Conservation (phyloP, 2,797 vertebrate species). For the Bufotes viridis region DNA sequence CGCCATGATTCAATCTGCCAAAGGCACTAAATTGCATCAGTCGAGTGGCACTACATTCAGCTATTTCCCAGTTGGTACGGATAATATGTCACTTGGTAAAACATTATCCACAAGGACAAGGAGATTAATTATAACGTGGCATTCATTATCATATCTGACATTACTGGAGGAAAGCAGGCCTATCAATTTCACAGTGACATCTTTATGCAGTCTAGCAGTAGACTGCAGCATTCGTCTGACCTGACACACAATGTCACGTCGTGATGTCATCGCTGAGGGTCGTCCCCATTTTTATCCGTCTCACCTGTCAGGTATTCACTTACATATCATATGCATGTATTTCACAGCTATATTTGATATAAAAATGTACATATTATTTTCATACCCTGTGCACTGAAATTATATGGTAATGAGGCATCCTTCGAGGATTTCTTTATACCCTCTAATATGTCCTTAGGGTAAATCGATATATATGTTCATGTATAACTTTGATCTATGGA, state of each 20-base stretch:
- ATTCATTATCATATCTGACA: conserved; percentile 38
- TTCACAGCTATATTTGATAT: neutral
- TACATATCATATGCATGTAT: neutral
- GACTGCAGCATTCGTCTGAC: neutral
- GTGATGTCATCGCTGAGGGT: conserved; percentile 3
- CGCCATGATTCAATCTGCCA: conserved; percentile 26
- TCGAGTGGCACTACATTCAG: conserved; percentile 46
- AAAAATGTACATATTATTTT: neutral
- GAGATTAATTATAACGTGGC: conserved; percentile 45
- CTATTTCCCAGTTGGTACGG: conserved; percentile 32
- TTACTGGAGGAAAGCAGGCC: conserved; percentile 4
- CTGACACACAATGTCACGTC: conserved; percentile 29
- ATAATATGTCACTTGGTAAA: conserved; percentile 57
- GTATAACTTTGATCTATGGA: neutral
- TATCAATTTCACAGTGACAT: conserved; percentile 36
- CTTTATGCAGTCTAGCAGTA: conserved; percentile 17
- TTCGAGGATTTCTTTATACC: too few species aligned
- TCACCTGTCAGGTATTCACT: neutral
- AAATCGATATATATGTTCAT: too few species aligned
- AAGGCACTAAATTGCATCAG: conserved; percentile 35
- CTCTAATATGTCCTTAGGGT: too few species aligned
- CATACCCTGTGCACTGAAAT: neutral
- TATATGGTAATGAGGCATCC: neutral
- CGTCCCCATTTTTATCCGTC: neutral
- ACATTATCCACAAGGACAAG: conserved; percentile 57